phyloP scores from a whole-genome alignment of 2,797 vertebrate genomes.

The Premnoplex brunnescens region DNA sequence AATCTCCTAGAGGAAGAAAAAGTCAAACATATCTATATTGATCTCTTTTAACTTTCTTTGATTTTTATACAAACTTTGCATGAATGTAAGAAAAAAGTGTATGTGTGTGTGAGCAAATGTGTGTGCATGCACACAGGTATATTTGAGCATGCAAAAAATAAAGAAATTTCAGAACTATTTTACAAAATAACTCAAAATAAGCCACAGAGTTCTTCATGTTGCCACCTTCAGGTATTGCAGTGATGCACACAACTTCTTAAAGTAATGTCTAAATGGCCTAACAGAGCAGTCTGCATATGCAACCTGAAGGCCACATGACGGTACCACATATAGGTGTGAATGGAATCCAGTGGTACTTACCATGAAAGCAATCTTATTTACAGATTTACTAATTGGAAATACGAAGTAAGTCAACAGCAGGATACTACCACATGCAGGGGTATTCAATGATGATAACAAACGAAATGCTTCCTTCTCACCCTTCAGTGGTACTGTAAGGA shows the following conservation, averaged over 20 bases:
- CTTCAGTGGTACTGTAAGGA: not conserved
- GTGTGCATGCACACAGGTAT: rapidly evolving
- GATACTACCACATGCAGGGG: not conserved
- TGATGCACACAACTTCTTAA: not conserved
- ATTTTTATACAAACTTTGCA: not conserved
- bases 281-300: not conserved
- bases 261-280: not conserved
- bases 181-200: not conserved
- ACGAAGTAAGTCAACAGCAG: not conserved
- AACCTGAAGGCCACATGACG: not conserved
- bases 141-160: not conserved
- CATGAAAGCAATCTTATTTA: not conserved
- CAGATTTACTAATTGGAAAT: not conserved
- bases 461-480: not conserved
- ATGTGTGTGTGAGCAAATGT: too few species aligned
- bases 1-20: not conserved
- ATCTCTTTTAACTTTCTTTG: not conserved
- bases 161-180: not conserved
- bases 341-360: not conserved
- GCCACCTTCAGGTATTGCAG: not conserved
- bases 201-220: not conserved
- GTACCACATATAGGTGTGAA: not conserved
- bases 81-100: not conserved
- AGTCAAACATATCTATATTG: not conserved
- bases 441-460: not conserved